Evolutionary conservation across 2,113 vertebrate species (phyloP), one percentile per base, ranked within the genome.

Genomic region (Mola mola): DNA sequence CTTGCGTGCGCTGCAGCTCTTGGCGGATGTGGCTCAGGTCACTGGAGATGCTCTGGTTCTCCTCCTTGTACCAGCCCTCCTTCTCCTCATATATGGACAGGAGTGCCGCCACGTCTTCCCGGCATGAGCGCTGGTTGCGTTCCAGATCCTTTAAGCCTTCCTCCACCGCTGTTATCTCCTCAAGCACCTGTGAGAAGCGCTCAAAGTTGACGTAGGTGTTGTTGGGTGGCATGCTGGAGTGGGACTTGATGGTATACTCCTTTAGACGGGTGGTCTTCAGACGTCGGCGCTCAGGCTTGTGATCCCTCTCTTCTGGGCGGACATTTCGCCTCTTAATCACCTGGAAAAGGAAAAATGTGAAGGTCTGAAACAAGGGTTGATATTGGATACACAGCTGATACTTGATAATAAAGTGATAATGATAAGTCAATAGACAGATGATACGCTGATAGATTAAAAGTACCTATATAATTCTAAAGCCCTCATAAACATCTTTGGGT

Each of bases 151-250:
- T 91, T 24, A 99, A 89, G 53, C 94, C 93, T 52, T 98, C 96
- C 85, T 99, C 96, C 0, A 95, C 95, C 0, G 86, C 94, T 0
- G 93, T 91, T 40, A 98, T 95, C 85, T 98, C 96, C 88, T 98
- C 97, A 33, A 98, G 92, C 52, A 98, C 97, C 66, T 92, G 94
- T 34, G 97, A 98, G 92, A 98, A 99, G 82, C 97, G 94, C 91
- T 99, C 97, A 0, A 99, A 99, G 92, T 95, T 98, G 88, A 95
- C 86, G 71, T 99, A 99, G 15, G 94, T 97, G 88, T 98, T 98
- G 92, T 99, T 99, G 31, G 97, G 97, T 0, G 96, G 97, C 97
- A 99, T 98, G 92, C 97, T 98, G 11, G 97, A 98, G 87, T 98
- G 97, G 0, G 97, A 99, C 73, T 99, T 98, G 90, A 98, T 96